Conservation (phyloP, 2,888 invertebrate species). For the Sinotaia quadrata region DNA sequence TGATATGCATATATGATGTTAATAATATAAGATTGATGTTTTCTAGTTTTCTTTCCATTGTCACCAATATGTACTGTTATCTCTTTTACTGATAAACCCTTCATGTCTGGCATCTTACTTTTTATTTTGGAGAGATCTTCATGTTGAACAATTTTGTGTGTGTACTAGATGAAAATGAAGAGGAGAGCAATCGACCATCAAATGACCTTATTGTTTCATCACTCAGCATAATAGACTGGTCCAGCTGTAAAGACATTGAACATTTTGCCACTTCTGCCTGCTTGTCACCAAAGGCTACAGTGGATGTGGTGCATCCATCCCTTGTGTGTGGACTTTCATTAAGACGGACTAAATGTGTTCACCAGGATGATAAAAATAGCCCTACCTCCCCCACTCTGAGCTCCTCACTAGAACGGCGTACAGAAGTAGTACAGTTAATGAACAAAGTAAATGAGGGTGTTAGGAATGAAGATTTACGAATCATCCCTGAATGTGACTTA, state of each 20-base stretch:
- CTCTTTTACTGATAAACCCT: too few relatives aligned
- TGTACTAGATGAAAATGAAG: constrained; percentile 38
- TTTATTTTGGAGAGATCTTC: neutral
- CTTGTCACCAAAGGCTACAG: constrained; percentile 22
- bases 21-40: too few relatives aligned
- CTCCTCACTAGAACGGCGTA: constrained; percentile 43
- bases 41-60: too few relatives aligned
- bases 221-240: constrained; percentile 68
- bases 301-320: constrained; percentile 56
- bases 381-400: constrained; percentile 23
- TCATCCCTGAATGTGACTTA: constrained; percentile 31
- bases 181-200: constrained; percentile 55
- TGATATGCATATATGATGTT: too few relatives aligned
- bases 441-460: constrained; percentile 84
- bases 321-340: constrained; percentile 72
- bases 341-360: constrained; percentile 48
- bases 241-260: constrained; percentile 13
- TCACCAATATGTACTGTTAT: too few relatives aligned
- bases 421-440: constrained; percentile 79
- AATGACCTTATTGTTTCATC: constrained; percentile 65
- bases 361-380: constrained; percentile 38
- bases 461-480: constrained; percentile 66
- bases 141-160: neutral
- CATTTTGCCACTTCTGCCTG: constrained; percentile 10
- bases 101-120: too few relatives aligned